Conservation (phyloP, 35 echinoderm and acorn worm genomes). For the Diadema setosum region DNA sequence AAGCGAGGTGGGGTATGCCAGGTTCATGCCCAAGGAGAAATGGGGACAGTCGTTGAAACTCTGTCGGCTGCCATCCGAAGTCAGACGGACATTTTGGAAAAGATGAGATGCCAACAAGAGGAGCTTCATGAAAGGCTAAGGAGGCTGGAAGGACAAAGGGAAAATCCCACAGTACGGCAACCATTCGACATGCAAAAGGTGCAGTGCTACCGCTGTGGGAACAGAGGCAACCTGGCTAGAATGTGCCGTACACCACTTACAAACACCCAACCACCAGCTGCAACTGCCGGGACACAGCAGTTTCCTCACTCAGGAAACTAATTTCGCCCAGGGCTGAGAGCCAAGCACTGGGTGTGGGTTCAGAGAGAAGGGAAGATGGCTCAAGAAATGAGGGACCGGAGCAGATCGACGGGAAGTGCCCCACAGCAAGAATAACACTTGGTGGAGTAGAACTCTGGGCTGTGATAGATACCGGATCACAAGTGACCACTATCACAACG, state of each 20-base stretch:
- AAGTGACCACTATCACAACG: conserved; percentile 9
- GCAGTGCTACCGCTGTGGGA: neutral
- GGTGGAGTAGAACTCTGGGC: neutral
- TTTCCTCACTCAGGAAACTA: neutral
- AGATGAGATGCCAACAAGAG: neutral
- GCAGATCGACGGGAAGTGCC: neutral
- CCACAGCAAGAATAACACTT: neutral
- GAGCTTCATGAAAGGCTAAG: neutral
- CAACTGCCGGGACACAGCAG: neutral
- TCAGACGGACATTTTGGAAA: neutral
- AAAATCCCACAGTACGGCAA: neutral
- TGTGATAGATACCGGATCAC: conserved; percentile 13
- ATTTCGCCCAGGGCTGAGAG: neutral
- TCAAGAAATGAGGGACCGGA: neutral
- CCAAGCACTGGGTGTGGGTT: conserved; percentile 3
- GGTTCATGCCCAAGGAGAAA: neutral
- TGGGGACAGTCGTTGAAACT: neutral
- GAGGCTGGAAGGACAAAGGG: neutral
- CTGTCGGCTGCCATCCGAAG: conserved; percentile 20
- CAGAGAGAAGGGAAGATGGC: neutral
- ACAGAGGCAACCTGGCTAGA: neutral
- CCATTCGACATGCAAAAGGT: neutral
- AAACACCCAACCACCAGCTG: neutral
- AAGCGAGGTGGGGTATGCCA: neutral
- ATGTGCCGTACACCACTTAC: neutral